Percentiles rank a stretch among this genome's conserved stretches.
Evolutionary conservation across 2,888 invertebrate genomes (phyloP).

Genomic region (Hedya salicella): DNA sequence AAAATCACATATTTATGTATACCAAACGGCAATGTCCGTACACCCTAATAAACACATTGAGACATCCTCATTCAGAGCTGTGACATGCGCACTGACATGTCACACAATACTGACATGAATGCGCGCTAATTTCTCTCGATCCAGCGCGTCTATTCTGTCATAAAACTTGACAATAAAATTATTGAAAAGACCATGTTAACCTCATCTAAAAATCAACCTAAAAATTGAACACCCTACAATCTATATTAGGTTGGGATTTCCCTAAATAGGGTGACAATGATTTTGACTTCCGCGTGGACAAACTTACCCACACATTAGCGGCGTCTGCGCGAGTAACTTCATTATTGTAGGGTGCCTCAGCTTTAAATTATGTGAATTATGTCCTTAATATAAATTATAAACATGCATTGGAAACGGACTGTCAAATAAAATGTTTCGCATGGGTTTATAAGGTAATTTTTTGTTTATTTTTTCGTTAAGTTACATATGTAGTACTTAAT

Average conservation of each 20-base stretch:
- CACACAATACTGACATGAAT: conserved; percentile 73
- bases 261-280: conserved; percentile 54
- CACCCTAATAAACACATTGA: conserved; percentile 37
- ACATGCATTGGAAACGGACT: conserved; percentile 22
- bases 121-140: conserved; percentile 81
- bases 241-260: neutral
- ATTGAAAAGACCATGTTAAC: conserved; percentile 1
- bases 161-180: conserved; percentile 45
- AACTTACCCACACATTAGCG: conserved; percentile 79
- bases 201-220: conserved; percentile 4
- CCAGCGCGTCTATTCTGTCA: conserved; percentile 69
- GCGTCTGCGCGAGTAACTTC: conserved; percentile 68
- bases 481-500: conserved; percentile 28
- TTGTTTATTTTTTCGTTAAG: conserved; percentile 26
- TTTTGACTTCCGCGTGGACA: conserved; percentile 71
- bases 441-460: conserved; percentile 32
- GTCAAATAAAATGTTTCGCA: conserved; percentile 36
- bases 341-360: conserved; percentile 53
- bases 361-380: conserved; percentile 36
- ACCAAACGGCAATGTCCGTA: conserved; percentile 25
- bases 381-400: conserved; percentile 31
- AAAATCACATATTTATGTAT: conserved; percentile 27
- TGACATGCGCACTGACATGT: conserved; percentile 55
- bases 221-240: neutral
- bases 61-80: conserved; percentile 43